Conservation (phyloP, 2,797 vertebrate species). For the Crocidura indochinensis region DNA sequence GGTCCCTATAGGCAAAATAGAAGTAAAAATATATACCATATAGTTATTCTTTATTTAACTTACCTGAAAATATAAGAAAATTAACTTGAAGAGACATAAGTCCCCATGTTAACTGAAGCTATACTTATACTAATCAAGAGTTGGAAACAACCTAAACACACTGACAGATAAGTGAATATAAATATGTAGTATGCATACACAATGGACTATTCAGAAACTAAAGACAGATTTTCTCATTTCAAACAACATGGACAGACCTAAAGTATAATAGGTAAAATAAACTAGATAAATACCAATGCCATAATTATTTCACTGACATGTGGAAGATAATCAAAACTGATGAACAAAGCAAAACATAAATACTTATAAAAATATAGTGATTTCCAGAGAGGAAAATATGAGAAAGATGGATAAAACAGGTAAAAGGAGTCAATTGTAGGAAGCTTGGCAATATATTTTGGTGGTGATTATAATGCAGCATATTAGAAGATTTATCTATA, state of each 20-base stretch:
- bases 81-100: neutral
- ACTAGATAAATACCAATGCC: neutral
- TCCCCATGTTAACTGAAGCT: neutral
- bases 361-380: neutral
- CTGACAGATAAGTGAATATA: neutral
- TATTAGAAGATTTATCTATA: neutral
- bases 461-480: neutral
- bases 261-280: neutral
- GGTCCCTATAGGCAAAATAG: neutral
- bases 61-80: neutral
- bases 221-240: neutral
- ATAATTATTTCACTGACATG: neutral
- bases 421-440: neutral
- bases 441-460: neutral
- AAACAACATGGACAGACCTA: neutral
- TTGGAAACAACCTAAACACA: neutral
- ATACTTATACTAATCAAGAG: neutral
- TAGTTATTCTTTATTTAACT: neutral
- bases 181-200: neutral
- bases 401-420: neutral
- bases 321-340: neutral
- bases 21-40: neutral
- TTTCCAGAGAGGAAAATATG: neutral
- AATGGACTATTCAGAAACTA: neutral
- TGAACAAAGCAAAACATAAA: neutral